These are phyloP conservation scores for Psephotus haematonotus DNA, from an alignment of 2,113 vertebrate species.

Conservation along the genomic window DNA sequence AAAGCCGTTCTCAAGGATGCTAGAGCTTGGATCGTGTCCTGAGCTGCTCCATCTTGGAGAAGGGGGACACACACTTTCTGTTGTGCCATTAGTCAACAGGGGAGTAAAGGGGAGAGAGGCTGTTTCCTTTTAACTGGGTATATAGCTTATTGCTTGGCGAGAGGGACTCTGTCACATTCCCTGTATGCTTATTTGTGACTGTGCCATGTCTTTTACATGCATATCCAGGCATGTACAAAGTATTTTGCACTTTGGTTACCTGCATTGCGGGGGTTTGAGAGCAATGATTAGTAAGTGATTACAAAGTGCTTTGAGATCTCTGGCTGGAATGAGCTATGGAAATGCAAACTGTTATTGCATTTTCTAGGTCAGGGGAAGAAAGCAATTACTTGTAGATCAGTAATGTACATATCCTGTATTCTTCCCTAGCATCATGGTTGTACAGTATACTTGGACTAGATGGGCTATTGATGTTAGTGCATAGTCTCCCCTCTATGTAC, in stretches of 20 bases:
- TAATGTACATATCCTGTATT: neutral
- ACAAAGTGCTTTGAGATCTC: neutral
- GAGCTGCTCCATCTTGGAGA: neutral
- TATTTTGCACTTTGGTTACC: neutral
- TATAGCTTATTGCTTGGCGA: neutral
- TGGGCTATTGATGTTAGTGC: neutral
- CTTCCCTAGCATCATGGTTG: neutral
- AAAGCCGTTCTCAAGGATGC: neutral
- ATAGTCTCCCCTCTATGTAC: neutral
- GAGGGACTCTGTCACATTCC: neutral
- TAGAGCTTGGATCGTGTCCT: neutral
- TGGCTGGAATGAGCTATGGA: neutral
- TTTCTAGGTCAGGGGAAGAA: neutral
- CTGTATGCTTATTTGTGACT: neutral
- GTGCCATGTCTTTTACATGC: neutral
- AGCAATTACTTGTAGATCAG: neutral
- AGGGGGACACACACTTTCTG: fast-evolving
- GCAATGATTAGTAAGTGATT: neutral
- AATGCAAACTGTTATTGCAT: neutral
- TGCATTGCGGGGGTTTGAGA: neutral
- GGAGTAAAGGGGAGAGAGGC: neutral
- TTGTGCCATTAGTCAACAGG: no score
- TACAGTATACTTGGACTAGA: neutral
- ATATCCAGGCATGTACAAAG: neutral
- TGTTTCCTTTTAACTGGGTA: neutral